phyloP scores from a whole-genome alignment of 2,797 vertebrate species.

The Darevskia nairensis region DNA sequence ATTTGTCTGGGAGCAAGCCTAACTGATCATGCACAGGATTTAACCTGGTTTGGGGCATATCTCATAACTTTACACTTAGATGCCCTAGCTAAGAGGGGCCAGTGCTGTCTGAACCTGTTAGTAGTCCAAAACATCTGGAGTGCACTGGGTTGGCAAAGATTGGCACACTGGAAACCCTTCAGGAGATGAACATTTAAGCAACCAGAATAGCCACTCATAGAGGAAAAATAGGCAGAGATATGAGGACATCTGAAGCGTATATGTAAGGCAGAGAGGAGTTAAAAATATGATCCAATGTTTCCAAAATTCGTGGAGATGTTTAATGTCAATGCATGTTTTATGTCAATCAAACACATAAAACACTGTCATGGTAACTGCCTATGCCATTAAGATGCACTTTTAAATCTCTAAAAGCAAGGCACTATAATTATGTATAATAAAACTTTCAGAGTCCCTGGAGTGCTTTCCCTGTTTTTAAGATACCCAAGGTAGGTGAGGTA shows the following conservation, averaged over 20 bases:
- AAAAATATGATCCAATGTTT: constrained; percentile 15
- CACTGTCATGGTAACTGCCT: constrained; percentile 71
- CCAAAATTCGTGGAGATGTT: constrained; percentile 60
- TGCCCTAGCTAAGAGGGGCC: background rate
- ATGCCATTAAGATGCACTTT: constrained; percentile 82
- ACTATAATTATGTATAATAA: constrained; percentile 79
- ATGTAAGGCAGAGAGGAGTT: constrained; percentile 24
- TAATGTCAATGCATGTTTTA: constrained; percentile 77
- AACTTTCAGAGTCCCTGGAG: constrained; percentile 72
- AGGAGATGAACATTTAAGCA: background rate
- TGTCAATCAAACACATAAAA: constrained; percentile 83
- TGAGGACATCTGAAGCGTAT: background rate
- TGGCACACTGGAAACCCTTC: background rate
- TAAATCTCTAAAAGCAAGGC: constrained; percentile 81
- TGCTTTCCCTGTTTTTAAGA: constrained; percentile 79
- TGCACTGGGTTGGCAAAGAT: background rate
- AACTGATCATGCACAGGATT: background rate
- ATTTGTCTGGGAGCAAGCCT: background rate
- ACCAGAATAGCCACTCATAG: background rate
- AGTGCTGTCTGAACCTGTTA: no score
- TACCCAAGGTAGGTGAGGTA: constrained; percentile 79
- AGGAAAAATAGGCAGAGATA: constrained; percentile 20
- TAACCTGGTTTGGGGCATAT: background rate
- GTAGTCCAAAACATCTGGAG: background rate
- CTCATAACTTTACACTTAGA: no score